Evolutionary conservation across 2,888 invertebrate species (phyloP).

Genomic region (Tenthredo mesomela): DNA sequence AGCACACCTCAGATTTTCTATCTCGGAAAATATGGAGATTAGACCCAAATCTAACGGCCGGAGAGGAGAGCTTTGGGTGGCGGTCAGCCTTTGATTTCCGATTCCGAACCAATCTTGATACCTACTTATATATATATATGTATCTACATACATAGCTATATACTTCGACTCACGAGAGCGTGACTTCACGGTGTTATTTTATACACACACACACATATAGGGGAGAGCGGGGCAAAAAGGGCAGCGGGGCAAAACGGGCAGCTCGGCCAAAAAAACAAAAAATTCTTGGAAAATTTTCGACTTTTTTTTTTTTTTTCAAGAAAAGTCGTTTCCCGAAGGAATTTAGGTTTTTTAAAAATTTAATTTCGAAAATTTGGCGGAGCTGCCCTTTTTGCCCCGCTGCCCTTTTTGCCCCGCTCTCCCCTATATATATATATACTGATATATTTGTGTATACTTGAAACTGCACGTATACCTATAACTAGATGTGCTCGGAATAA

Average conservation of each 20-base stretch:
- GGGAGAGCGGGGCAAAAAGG: too few species aligned
- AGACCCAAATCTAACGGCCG: constrained; percentile 44
- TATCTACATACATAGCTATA: neutral
- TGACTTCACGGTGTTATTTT: neutral
- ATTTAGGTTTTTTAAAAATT: too few species aligned
- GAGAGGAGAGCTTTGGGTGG: neutral
- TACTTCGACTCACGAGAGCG: neutral
- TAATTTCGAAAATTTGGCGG: too few species aligned
- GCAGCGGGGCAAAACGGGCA: too few species aligned
- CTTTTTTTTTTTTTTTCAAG: too few species aligned
- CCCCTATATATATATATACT: too few species aligned
- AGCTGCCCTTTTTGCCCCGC: too few species aligned
- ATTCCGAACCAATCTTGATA: constrained; percentile 24
- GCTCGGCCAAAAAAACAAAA: too few species aligned
- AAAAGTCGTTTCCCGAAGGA: too few species aligned
- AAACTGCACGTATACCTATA: constrained; percentile 2
- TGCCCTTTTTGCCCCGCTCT: too few species aligned
- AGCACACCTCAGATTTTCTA: constrained; percentile 53
- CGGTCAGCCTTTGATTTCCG: constrained; percentile 40
- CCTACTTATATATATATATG: neutral
- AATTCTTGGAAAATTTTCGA: too few species aligned
- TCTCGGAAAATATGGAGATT: constrained; percentile 55
- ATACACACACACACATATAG: too few species aligned
- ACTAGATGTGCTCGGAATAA: constrained; percentile 21
- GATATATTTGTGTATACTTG: neutral